Base-by-base conservation (phyloP, 2,888 invertebrate genomes). In the Melanargia galathea region DNA sequence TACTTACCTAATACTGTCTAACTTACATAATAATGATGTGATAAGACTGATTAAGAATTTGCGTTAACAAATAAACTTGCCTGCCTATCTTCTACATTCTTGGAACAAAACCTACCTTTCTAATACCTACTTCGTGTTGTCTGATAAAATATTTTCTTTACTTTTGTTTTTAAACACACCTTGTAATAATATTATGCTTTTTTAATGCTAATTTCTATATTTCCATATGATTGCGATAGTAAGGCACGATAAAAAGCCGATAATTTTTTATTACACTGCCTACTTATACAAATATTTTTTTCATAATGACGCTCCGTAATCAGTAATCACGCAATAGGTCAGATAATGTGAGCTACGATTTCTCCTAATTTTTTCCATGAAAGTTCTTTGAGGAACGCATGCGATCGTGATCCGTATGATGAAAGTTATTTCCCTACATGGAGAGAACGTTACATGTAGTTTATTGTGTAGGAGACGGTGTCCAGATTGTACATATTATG, bases 401-500 rank as follows among this genome's bases (percentile, higher is more conserved):
- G 76, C 82, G 80, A 82, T 80, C 83, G 84, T 84, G 84, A 81
- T 78, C 71, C 67, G 78, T 72, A 73, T 72, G 78, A 83, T 82
- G 80, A 78, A 79, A 74, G 73, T 76, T 72, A 71, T 73, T 60
- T 61, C 74, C 77, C 70, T 75, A 79, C 72, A 74, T 71, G 75
- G 71, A 70, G 72, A 72, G 76, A 80, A 75, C 74, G 77, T 67
- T 59, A 62, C 55, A 54, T 38, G 65, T 60, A 38, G 24, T 11
- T 48, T 59, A 64, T 48, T 16, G 33, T 18, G 4, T 35, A 16
- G n/a, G 58, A 59, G 58, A 35, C 49, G 20, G 58, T 59, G 20
- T 22, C 16, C 13, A 45, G 45, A 30, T 56, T 18, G n/a, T n/a
- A n/a, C 43, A 16, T 0, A 40, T 5, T 43, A n/a, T 4, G 40